Conservation (phyloP, 2,888 invertebrate genomes). For the Tipula lateralis region DNA sequence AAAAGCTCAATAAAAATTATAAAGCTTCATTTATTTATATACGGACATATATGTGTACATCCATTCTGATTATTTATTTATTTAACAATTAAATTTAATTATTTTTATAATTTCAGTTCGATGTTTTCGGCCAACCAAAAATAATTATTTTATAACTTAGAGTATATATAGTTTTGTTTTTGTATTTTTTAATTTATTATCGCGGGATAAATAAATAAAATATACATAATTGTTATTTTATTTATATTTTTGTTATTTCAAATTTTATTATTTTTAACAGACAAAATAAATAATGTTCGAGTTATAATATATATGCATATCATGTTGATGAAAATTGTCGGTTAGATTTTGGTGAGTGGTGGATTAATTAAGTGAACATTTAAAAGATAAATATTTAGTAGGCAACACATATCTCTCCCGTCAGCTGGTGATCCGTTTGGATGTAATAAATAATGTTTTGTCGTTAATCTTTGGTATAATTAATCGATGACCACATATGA, state of each 20-base stretch:
- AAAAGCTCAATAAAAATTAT: not conserved
- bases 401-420: no score
- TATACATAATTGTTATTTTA: not conserved
- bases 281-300: not conserved
- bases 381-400: no score
- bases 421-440: no score
- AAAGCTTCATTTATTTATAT: not conserved
- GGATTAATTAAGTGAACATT: no score
- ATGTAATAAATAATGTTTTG: no score
- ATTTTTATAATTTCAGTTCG: not conserved
- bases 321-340: not conserved
- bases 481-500: no score
- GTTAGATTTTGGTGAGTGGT: no score
- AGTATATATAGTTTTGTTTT: not conserved
- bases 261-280: not conserved
- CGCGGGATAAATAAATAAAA: not conserved
- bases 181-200: not conserved
- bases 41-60: no score
- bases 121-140: not conserved
- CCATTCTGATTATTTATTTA: not conserved
- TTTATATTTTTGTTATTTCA: not conserved
- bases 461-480: no score
- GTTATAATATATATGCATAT: not conserved
- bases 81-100: not conserved
- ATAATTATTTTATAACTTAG: not conserved